Evolutionary conservation across 2,888 invertebrate species (phyloP), one percentile per base, ranked within the genome.

Genomic region (Dynastes grantii): DNA sequence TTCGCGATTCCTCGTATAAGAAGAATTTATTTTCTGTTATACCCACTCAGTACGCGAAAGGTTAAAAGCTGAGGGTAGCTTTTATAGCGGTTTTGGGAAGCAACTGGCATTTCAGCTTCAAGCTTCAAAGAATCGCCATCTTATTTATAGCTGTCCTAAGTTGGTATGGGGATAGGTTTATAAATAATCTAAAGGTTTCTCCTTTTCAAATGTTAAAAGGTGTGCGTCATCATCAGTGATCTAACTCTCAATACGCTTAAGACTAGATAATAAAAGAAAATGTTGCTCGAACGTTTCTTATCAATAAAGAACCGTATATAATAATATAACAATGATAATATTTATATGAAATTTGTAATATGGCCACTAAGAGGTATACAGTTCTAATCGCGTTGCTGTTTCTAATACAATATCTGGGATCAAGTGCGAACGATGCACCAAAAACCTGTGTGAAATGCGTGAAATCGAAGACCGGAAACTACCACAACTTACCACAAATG

Each of bases 321-420:
- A 77, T 63, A 64, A 53, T 71, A 49, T 45, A 58, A 75, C 13
- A 27, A 61, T 75, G 61, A 78, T 64, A 37, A n/a, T 58, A 63
- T 73, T 70, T 55, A 77, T 80, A 76, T 67, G 70, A 63, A 77
- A 67, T 70, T 70, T 67, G 76, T 75, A 81, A 79, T 65, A 81
- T 80, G 81, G 68, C 80, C 58, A 78, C 64, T 55, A 76, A 58
- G 65, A 79, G 70, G 49, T 55, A 73, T 71, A 70, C 81, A 65
- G 67, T 81, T 32, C 37, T 79, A 55, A 67, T 76, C 45, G 76
- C 78, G 64, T 51, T 80, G 55, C 70, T 80, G 55, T 76, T 80
- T 76, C 73, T 80, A 77, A 76, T 80, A 65, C 75, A 78, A 75
- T 75, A 75, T 61, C 45, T 75, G 73, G 73, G 61, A 75, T 75